Base-by-base conservation (phyloP, 2,797 vertebrate genomes). In the Columba guinea region DNA sequence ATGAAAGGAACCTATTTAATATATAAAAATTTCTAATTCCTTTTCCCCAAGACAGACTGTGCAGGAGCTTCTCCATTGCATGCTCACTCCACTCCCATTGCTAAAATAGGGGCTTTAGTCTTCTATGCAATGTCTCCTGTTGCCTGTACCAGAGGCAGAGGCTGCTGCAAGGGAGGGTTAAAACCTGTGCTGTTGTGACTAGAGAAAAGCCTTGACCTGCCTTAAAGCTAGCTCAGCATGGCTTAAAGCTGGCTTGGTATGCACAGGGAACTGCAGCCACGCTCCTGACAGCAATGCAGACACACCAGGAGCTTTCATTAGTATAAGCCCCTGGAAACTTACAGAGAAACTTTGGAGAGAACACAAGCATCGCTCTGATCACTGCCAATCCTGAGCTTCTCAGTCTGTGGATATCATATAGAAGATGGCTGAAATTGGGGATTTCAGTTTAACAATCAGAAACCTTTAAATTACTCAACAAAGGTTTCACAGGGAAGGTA, bases 211-310 rank as follows among this genome's bases (percentile, higher is more conserved):
- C 34, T 71, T 11, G 2, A n/a, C 39, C 21, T 28, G 48, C 26
- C 23, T 51, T 26, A 64, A 41, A 35, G 44, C 51, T 35, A 39
- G 30, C 39, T 60, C 46, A 24, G 19, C 4, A 13, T 10, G 59
- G 60, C 34, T 51, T 64, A 51, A 59, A n/a, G 13, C 32, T 46
- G 27, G 60, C 46, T 89, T 73, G 46, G 58, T 2, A 5, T 6
- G 35, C 83, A 37, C 0, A 27, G 28, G 34, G 56, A 92, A n/a
- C 81, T 70, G 81, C 94, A 92, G 90, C 27, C 77, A 55, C 30
- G 0, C 41, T 92, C 77, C 86, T 27, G 59, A 67, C 90, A 67
- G 78, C 94, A 87, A 12, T 93, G 95, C 90, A 92, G 93, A 56
- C 56, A 1, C 0, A 1, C 74, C 88, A 70, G 73, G 35, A 95